Evolutionary conservation across 2,888 invertebrate species (phyloP).

Genomic region (Escarpia spicata): DNA sequence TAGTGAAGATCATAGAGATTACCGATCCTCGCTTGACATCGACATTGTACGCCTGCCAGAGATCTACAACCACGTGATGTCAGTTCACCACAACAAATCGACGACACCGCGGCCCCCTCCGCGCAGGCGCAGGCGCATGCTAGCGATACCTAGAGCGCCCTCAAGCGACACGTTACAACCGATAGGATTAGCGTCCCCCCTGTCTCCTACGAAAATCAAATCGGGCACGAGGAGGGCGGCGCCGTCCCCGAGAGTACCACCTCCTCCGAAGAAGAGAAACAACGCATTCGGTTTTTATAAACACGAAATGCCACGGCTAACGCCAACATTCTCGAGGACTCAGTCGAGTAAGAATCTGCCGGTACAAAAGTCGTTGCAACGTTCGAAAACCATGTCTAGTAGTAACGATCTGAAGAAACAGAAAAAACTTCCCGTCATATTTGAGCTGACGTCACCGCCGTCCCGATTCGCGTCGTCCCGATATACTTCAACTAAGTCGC

Average conservation of each 20-base stretch:
- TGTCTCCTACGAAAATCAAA: not conserved
- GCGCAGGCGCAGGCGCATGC: not conserved
- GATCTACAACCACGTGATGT: conserved; percentile 4
- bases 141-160: not conserved
- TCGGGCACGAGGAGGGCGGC: not conserved
- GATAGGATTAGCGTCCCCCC: not conserved
- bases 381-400: not conserved
- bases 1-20: not conserved
- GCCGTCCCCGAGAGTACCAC: not conserved
- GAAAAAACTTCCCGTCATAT: conserved; percentile 6
- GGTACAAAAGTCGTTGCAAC: not conserved
- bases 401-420: not conserved
- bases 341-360: not conserved
- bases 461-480: not conserved
- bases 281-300: not conserved
- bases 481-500: not conserved
- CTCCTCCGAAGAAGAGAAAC: not conserved
- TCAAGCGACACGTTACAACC: not conserved
- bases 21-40: not conserved
- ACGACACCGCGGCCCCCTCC: not conserved
- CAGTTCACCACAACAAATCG: conserved; percentile 2
- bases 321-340: not conserved
- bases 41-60: conserved; percentile 16
- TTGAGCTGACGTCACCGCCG: not conserved
- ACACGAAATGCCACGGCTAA: not conserved